These are phyloP conservation scores for Cerastoderma edule DNA, from an alignment of 2,888 invertebrate species.

Conservation along the genomic window DNA sequence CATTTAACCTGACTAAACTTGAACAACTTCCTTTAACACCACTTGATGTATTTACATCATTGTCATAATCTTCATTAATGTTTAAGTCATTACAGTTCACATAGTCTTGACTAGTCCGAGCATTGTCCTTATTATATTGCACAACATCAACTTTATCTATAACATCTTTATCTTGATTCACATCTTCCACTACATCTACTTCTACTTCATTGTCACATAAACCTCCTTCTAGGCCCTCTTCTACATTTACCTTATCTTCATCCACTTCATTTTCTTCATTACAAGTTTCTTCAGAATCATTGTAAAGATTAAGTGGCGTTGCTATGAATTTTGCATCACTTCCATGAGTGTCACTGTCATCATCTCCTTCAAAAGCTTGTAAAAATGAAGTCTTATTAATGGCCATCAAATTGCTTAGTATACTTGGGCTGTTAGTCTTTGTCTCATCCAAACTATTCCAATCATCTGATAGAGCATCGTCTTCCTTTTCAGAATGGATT, in stretches of 20 bases:
- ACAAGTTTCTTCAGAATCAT: slow-evolving; percentile 40
- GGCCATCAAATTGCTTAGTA: background rate
- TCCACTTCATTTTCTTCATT: slow-evolving; percentile 47
- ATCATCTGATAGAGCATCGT: background rate
- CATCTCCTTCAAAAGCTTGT: background rate
- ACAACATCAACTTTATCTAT: background rate
- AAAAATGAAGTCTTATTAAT: background rate
- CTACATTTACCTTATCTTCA: slow-evolving; percentile 38
- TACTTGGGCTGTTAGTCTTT: background rate
- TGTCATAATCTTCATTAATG: background rate
- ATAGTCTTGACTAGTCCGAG: background rate
- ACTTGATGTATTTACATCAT: background rate
- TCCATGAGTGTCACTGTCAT: background rate
- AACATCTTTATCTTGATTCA: background rate
- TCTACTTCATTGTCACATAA: slow-evolving; percentile 10
- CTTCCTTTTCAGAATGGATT: background rate
- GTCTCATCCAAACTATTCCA: background rate
- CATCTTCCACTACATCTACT: background rate
- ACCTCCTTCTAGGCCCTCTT: background rate
- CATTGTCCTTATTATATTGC: background rate
- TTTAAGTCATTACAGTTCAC: background rate
- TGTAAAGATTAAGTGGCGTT: slow-evolving; percentile 43
- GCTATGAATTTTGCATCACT: background rate
- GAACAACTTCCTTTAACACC: background rate
- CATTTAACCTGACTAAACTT: background rate